Evolutionary conservation across 2,888 invertebrate species (phyloP), one percentile per base, ranked within the genome.

Genomic region (Julus scandinavius): DNA sequence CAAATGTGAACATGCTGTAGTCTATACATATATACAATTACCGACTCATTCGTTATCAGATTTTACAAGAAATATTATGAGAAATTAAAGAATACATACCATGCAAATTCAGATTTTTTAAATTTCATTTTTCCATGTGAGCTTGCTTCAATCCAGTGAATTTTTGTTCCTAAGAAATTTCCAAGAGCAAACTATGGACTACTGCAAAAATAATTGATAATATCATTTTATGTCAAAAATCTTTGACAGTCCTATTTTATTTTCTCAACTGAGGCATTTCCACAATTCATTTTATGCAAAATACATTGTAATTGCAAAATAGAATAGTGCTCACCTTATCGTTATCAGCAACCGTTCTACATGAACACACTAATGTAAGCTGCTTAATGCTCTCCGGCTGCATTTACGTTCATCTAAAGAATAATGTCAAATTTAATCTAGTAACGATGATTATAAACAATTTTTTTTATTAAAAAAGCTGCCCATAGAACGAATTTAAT

Each of bases 391-490:
- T 80, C 80, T 38, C 11, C 13, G 13, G 13, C 11, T 80, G 80
- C 38, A 80, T 80, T 80, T 80, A 80, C 1, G 29, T 80, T 80
- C 80, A 38, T 13, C 80, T 80, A 38, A 38, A 4, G 38, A 80
- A 3, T 80, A 80, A 63, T 38, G 29, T 29, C 38, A 80, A 13
- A 80, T 38, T 80, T 80, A 2, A 80, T 38, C 38, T 80, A 80
- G 38, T 80, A 80, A 80, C 80, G 80, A 80, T 80, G 80, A 6
- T 80, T 38, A 80, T 80, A 38, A 72, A 80, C 20, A 80, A 29
- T 80, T 80, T 80, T 80, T 80, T 80, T 80, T 80, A 80, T 80
- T 29, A 80, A 80, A 80, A 38, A 80, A 80, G 80, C 80, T 80
- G 80, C 80, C 80, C 29, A 80, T 80, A 80, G 80, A 80, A 80